These are phyloP conservation scores for Hippocampus zosterae DNA, from an alignment of 2,113 vertebrate genomes.

Conservation along the genomic window DNA sequence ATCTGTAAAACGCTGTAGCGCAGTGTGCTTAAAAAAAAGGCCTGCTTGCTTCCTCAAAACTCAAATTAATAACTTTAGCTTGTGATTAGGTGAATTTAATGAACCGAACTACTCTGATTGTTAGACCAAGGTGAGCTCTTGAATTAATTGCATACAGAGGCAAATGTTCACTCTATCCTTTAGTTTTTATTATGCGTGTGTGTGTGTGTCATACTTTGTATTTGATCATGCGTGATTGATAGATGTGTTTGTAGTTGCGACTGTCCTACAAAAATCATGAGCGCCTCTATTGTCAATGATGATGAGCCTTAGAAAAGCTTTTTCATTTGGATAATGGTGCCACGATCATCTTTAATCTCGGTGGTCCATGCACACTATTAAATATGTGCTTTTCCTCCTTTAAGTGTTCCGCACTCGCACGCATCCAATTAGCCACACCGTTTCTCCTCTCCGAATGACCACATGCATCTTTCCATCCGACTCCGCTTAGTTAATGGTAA, in stretches of 20 bases:
- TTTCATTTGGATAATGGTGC: slow-evolving; percentile 48
- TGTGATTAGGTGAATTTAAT: slow-evolving; percentile 19
- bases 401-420: background rate
- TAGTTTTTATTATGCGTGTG: background rate
- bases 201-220: slow-evolving; percentile 3
- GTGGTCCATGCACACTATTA: slow-evolving; percentile 30
- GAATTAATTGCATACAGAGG: slow-evolving; percentile 11
- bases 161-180: slow-evolving; percentile 5
- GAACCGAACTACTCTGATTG: slow-evolving; percentile 15
- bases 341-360: slow-evolving; percentile 54
- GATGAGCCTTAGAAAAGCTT: slow-evolving; percentile 55
- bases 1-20: background rate
- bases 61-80: slow-evolving; percentile 7
- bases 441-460: slow-evolving; percentile 48
- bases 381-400: slow-evolving; percentile 15
- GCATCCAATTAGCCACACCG: slow-evolving; percentile 53
- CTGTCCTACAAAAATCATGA: slow-evolving; percentile 42
- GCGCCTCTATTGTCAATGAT: slow-evolving; percentile 50
- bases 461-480: slow-evolving; percentile 57
- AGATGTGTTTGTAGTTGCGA: slow-evolving; percentile 30
- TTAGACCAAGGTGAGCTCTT: slow-evolving; percentile 18
- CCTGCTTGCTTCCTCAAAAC: background rate
- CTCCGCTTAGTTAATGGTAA: slow-evolving; percentile 56
- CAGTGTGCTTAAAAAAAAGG: background rate
- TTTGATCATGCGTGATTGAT: slow-evolving; percentile 39